These are phyloP conservation scores for Australoheros facetus DNA, from an alignment of 2,797 vertebrate genomes.

Conservation along the genomic window DNA sequence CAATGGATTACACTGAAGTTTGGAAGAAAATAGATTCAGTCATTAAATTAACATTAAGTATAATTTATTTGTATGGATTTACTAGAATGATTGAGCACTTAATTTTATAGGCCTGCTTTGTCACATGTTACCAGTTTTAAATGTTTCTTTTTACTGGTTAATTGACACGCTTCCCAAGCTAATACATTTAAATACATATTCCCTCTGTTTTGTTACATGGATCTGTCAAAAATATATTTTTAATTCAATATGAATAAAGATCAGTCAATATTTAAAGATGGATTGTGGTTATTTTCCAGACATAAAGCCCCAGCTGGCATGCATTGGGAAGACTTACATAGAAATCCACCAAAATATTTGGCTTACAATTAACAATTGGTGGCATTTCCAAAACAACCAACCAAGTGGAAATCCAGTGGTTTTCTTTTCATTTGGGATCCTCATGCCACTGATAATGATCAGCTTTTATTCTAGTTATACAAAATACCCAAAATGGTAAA, in stretches of 20 bases:
- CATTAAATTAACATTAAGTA: conserved; percentile 17
- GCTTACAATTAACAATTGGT: not conserved
- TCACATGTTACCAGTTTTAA: conserved; percentile 52
- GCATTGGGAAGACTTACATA: not conserved
- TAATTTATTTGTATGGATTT: conserved; percentile 44
- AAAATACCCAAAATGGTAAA: not conserved
- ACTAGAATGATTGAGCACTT: conserved; percentile 52
- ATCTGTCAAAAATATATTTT: conserved; percentile 99
- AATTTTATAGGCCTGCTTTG: conserved; percentile 58
- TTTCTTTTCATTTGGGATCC: not conserved
- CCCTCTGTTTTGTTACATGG: conserved; percentile 99
- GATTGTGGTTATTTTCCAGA: conserved; percentile 9
- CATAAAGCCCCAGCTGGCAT: not conserved
- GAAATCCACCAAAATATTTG: not conserved
- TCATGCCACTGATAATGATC: not conserved
- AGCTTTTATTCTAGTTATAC: not conserved
- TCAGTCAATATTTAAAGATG: conserved; percentile 83
- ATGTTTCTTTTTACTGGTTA: conserved; percentile 57
- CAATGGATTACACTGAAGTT: conserved; percentile 24
- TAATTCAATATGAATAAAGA: conserved; percentile 99
- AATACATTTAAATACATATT: conserved; percentile 93
- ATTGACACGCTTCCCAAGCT: conserved; percentile 83
- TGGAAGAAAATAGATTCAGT: conserved; percentile 30
- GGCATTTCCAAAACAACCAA: not conserved
- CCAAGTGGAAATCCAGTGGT: not conserved